phyloP scores from a whole-genome alignment of 2,113 vertebrate genomes.

The Amblyopsis rosae region DNA sequence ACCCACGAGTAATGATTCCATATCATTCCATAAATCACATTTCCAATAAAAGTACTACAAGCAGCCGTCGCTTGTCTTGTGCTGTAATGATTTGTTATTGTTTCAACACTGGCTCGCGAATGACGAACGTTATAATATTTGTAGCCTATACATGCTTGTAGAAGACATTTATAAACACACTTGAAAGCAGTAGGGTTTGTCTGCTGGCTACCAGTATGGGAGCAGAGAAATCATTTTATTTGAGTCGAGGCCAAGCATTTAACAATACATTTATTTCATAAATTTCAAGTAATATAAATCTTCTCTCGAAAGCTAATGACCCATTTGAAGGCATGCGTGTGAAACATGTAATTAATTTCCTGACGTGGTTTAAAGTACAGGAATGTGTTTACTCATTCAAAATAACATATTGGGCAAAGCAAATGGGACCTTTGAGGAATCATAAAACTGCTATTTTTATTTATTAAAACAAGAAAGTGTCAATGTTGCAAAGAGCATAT shows the following conservation, averaged over 20 bases:
- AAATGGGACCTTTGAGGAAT: constrained; percentile 37
- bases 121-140: constrained; percentile 27
- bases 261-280: constrained; percentile 43
- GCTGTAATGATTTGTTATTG: constrained; percentile 10
- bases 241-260: constrained; percentile 22
- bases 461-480: constrained; percentile 7
- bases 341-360: constrained; percentile 45
- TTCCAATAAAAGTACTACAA: constrained; percentile 9
- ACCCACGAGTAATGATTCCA: constrained; percentile 1
- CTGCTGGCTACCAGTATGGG: constrained; percentile 36
- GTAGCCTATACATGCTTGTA: constrained; percentile 34
- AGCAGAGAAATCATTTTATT: constrained; percentile 28
- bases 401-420: constrained; percentile 45
- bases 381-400: constrained; percentile 60
- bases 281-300: constrained; percentile 54
- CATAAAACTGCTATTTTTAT: constrained; percentile 7
- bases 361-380: constrained; percentile 43
- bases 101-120: constrained; percentile 25
- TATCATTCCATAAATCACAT: constrained; percentile 18
- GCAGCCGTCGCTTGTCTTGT: not conserved
- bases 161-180: constrained; percentile 32
- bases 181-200: constrained; percentile 41
- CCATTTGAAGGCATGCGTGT: constrained; percentile 31
- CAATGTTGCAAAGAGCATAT: constrained; percentile 1
- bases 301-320: constrained; percentile 27